A percentile compares a stretch with the other conserved stretches of the same genome.
Evolutionary conservation across 2,113 vertebrate species (phyloP).

Genomic region (Phylloscopus whistleri): DNA sequence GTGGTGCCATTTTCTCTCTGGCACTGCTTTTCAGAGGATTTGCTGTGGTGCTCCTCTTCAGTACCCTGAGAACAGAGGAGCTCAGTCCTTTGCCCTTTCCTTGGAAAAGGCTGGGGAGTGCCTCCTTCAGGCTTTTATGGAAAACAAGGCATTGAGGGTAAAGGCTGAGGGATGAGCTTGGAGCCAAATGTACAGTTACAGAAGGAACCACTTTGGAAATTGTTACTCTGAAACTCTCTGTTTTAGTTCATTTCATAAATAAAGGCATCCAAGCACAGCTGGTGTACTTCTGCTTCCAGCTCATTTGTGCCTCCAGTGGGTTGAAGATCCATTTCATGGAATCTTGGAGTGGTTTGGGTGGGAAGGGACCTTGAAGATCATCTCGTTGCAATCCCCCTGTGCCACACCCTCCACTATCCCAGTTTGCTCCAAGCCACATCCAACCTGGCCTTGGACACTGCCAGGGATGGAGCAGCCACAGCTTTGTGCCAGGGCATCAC

Average conservation of each 20-base stretch:
- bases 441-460: background rate
- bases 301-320: background rate
- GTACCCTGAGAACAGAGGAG: background rate
- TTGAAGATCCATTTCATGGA: background rate
- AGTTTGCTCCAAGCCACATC: background rate
- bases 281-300: background rate
- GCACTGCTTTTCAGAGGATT: background rate
- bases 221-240: background rate
- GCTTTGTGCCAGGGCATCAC: background rate
- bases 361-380: background rate
- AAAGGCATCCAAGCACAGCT: background rate
- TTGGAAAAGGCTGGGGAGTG: background rate
- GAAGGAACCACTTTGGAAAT: background rate
- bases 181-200: background rate
- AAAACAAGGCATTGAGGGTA: background rate
- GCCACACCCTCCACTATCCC: background rate
- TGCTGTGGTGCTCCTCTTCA: background rate
- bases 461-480: background rate
- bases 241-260: background rate
- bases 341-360: background rate
- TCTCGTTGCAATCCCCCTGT: rapidly evolving
- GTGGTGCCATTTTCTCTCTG: background rate
- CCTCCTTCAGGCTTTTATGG: background rate
- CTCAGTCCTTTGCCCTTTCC: background rate
- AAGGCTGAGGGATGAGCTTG: background rate